Evolutionary conservation across 2,113 vertebrate species (phyloP).

Genomic region (Vidua macroura): DNA sequence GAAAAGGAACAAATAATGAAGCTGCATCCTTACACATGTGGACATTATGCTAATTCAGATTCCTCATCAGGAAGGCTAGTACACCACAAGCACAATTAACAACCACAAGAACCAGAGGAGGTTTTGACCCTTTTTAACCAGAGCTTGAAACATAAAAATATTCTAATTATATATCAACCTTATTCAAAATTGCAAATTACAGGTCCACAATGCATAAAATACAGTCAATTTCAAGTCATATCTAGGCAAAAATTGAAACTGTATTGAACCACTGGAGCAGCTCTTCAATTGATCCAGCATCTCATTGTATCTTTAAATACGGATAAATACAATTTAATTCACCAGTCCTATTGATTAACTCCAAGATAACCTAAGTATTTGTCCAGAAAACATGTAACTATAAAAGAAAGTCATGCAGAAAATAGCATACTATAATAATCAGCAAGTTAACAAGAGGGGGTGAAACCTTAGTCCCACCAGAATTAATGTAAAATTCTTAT

Average conservation of each 20-base stretch:
- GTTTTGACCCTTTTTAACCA: slow-evolving; percentile 48
- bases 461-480: neutral
- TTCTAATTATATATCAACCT: slow-evolving; percentile 46
- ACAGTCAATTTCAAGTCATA: slow-evolving; percentile 16
- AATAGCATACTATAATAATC: neutral
- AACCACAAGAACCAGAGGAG: slow-evolving; percentile 9
- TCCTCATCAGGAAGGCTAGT: slow-evolving; percentile 51
- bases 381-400: neutral
- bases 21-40: neutral
- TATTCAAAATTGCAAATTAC: slow-evolving; percentile 52
- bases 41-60: slow-evolving; percentile 17
- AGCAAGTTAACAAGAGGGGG: neutral
- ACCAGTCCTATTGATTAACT: slow-evolving; percentile 19
- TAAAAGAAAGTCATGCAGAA: neutral
- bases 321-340: slow-evolving; percentile 25
- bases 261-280: neutral
- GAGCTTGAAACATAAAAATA: slow-evolving; percentile 48
- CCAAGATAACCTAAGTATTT: slow-evolving; percentile 1
- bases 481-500: neutral
- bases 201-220: slow-evolving; percentile 47
- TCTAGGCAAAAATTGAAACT: slow-evolving; percentile 33
- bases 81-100: slow-evolving; percentile 53
- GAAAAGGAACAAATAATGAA: neutral
- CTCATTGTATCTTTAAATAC: slow-evolving; percentile 39
- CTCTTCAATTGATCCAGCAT: slow-evolving; percentile 28